Conservation (phyloP, 2,888 invertebrate species). For the Parthenolecanium corni region DNA sequence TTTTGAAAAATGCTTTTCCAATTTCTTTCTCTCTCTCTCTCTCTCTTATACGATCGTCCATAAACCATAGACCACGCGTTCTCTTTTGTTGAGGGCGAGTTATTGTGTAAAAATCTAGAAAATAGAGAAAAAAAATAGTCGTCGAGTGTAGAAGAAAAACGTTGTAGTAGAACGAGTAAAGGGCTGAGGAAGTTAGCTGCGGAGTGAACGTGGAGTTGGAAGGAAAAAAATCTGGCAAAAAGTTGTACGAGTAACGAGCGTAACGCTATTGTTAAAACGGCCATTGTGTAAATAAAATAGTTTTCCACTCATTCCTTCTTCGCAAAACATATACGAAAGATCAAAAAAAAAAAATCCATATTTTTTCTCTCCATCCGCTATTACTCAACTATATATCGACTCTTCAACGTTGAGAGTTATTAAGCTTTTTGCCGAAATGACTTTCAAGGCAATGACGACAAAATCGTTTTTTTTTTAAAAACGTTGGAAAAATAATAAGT, state of each 20-base stretch:
- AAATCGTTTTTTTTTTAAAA: too few relatives aligned
- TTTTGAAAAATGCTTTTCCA: conserved; percentile 21
- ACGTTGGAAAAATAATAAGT: too few relatives aligned
- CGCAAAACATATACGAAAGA: conserved; percentile 6
- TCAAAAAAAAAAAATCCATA: conserved; percentile 1
- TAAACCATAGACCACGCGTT: not conserved
- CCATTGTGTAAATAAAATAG: conserved; percentile 24
- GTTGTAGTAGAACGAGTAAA: too few relatives aligned
- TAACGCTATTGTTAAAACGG: conserved; percentile 15
- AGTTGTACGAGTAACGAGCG: conserved; percentile 23
- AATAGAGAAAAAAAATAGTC: conserved; percentile 14
- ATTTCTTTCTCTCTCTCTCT: conserved; percentile 2
- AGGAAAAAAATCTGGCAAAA: not conserved
- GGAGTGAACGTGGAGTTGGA: too few relatives aligned
- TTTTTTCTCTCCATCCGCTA: too few relatives aligned
- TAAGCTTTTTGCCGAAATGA: too few relatives aligned
- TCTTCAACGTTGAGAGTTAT: too few relatives aligned
- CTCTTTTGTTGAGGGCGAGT: not conserved
- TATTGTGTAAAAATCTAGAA: conserved; percentile 19
- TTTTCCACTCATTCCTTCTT: conserved; percentile 6
- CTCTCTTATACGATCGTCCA: conserved; percentile 1
- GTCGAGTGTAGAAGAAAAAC: too few relatives aligned
- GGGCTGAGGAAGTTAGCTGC: too few relatives aligned
- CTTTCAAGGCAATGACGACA: too few relatives aligned
- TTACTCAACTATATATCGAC: too few relatives aligned